phyloP scores from a whole-genome alignment of 2,113 vertebrate species.

The Silurus meridionalis region DNA sequence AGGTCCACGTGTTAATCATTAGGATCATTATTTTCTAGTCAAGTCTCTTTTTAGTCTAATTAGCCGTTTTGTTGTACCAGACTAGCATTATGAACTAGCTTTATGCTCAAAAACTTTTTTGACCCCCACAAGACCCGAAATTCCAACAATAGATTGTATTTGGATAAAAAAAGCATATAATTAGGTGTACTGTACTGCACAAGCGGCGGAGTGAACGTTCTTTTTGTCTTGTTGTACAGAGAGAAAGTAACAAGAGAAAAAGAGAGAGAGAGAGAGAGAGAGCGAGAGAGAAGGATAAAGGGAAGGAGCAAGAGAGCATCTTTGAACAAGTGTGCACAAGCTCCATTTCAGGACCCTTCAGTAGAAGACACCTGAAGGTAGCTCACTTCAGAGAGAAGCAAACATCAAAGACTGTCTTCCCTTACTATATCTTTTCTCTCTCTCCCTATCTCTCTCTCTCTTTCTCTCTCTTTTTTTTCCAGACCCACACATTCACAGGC shows the following conservation, averaged over 20 bases:
- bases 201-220: not conserved
- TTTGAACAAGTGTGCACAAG: conserved; percentile 41
- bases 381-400: conserved; percentile 46
- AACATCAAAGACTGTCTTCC: conserved; percentile 47
- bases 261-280: not conserved
- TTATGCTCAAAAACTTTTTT: not conserved
- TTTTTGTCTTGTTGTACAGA: not conserved
- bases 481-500: not conserved
- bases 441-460: not conserved
- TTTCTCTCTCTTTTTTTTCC: not conserved
- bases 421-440: not conserved
- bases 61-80: not conserved
- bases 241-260: not conserved
- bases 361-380: conserved; percentile 47
- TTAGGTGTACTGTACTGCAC: not conserved
- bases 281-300: not conserved
- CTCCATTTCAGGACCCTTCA: conserved; percentile 42
- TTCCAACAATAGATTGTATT: not conserved
- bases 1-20: not conserved
- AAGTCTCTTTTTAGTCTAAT: not conserved
- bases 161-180: not conserved
- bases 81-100: not conserved
- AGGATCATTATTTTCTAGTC: conserved; percentile 13
- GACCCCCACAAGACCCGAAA: not conserved
- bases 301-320: conserved; percentile 4